Base-by-base conservation (phyloP, 2,797 vertebrate species). In the Lagocephalus sceleratus region DNA sequence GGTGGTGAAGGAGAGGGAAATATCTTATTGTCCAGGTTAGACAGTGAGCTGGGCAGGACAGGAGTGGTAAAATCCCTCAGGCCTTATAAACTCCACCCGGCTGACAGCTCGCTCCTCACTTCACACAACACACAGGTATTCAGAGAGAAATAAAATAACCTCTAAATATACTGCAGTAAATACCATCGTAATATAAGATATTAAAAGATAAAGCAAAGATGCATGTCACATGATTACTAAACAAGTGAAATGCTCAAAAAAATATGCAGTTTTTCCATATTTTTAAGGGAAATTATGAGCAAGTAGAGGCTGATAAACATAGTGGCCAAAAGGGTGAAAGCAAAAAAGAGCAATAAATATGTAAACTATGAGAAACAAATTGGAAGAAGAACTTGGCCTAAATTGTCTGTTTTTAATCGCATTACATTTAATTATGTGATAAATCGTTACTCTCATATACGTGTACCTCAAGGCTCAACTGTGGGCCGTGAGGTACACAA, bases 31-130 rank as follows among this genome's bases (percentile, higher is more conserved):
- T 87, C 71, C 63, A 67, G 69, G 76, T 3, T 80, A 86, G 84
- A 83, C 84, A 85, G 82, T 78, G 67, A 79, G 79, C 75, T 80
- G 85, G 81, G 85, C 82, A 88, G 79, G 75, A 86, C 38, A 19
- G 78, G 81, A 78, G 60, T 66, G 73, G 76, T 84, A 74, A 80
- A 82, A 79, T 85, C 86, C 81, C 85, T 52, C 45, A 52, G 83
- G 84, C 58, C 77, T 79, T 85, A 83, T 86, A n/a, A 86, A 82
- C 78, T 84, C 79, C 73, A 78, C 75, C 83, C 85, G 71, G 78
- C 75, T 87, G 85, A 88, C 85, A 86, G 87, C 80, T 82, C 79
- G 76, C 79, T 80, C 75, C 73, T 70, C 77, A 68, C 76, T 70
- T 69, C 54, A 69, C 74, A 80, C 63, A 52, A 81, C 69, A 69